Conservation (phyloP, 2,797 vertebrate genomes). For the Sebastes cheni region DNA sequence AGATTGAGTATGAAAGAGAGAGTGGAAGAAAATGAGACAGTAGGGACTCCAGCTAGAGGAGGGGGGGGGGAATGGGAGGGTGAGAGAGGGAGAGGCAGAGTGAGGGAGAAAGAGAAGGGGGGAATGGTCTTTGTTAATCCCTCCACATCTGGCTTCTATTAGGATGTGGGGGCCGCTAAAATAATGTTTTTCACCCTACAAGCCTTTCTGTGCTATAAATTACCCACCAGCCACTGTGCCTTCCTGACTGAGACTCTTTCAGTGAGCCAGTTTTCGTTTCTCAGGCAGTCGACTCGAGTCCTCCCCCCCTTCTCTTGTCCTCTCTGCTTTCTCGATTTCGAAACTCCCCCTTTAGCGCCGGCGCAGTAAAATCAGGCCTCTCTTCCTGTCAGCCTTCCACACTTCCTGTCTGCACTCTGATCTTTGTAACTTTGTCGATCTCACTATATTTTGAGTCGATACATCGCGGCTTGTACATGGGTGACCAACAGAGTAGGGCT, state of each 20-base stretch:
- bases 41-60: slow-evolving; percentile 42
- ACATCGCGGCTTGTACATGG: no score
- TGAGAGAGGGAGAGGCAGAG: slow-evolving; percentile 31
- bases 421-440: neutral
- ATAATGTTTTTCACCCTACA: slow-evolving; percentile 91
- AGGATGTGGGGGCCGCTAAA: slow-evolving; percentile 85
- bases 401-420: slow-evolving; percentile 43
- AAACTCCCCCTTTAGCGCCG: slow-evolving; percentile 53
- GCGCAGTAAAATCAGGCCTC: slow-evolving; percentile 25
- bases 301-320: slow-evolving; percentile 20
- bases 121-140: slow-evolving; percentile 83
- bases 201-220: slow-evolving; percentile 88
- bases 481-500: neutral
- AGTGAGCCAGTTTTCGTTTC: slow-evolving; percentile 71
- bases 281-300: slow-evolving; percentile 49
- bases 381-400: slow-evolving; percentile 49
- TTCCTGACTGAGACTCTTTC: slow-evolving; percentile 77
- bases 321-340: slow-evolving; percentile 59
- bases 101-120: slow-evolving; percentile 53
- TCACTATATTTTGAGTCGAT: neutral
- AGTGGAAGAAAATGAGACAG: slow-evolving; percentile 66
- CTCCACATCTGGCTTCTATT: slow-evolving; percentile 87
- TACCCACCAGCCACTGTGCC: slow-evolving; percentile 86
- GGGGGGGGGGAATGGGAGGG: slow-evolving; percentile 7
- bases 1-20: slow-evolving; percentile 55